Percentiles rank a stretch among this genome's conserved stretches.
Evolutionary conservation across 2,888 invertebrate species (phyloP).

Genomic region (Mesoligia furuncula): DNA sequence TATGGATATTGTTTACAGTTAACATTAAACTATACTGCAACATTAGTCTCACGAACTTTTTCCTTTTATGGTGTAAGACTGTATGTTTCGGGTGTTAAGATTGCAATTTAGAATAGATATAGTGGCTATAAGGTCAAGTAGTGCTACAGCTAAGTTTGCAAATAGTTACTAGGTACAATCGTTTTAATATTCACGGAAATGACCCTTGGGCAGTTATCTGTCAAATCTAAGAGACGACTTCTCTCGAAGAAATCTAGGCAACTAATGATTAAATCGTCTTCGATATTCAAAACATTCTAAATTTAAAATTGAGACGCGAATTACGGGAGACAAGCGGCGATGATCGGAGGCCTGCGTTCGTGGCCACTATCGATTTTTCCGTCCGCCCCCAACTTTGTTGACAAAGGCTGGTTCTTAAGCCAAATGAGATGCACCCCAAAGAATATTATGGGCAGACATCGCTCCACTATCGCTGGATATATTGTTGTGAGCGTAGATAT

Average conservation of each 20-base stretch:
- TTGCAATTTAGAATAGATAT: conserved; percentile 21
- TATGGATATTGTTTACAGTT: conserved; percentile 46
- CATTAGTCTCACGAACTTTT: conserved; percentile 56
- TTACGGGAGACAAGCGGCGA: conserved; percentile 81
- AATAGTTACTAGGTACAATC: background rate
- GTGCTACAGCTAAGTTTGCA: background rate
- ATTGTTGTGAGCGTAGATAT: conserved; percentile 80
- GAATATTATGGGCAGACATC: conserved; percentile 91
- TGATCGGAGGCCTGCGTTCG: conserved; percentile 83
- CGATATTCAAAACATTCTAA: conserved; percentile 65
- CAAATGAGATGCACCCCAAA: conserved; percentile 91
- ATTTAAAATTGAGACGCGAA: conserved; percentile 81
- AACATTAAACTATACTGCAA: conserved; percentile 42
- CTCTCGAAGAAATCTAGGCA: background rate
- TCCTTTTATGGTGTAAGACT: conserved; percentile 52
- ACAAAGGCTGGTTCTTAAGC: conserved; percentile 90
- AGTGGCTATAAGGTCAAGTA: background rate
- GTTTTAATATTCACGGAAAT: background rate
- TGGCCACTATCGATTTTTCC: conserved; percentile 89
- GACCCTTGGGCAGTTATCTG: background rate
- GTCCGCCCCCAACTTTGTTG: conserved; percentile 89
- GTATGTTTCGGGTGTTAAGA: conserved; percentile 25
- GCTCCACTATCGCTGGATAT: conserved; percentile 86
- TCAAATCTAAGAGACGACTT: background rate
- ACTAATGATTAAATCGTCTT: conserved; percentile 3